These are phyloP conservation scores for Callorhinus ursinus DNA, from an alignment of 2,113 vertebrate genomes.

Conservation along the genomic window DNA sequence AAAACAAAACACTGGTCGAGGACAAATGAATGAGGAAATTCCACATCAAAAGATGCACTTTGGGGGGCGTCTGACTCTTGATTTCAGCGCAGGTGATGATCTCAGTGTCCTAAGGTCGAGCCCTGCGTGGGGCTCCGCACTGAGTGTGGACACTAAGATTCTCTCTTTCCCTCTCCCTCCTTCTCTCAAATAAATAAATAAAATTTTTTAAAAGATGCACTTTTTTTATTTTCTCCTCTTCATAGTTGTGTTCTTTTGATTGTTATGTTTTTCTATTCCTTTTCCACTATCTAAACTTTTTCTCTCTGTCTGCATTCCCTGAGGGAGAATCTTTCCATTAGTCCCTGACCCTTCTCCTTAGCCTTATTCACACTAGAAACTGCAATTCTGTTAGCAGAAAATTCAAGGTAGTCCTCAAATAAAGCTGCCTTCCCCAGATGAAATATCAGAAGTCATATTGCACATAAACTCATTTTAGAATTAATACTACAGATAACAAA, in stretches of 20 bases:
- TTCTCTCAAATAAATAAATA: background rate
- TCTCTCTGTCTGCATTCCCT: background rate
- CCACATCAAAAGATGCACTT: background rate
- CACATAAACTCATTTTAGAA: background rate
- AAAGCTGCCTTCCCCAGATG: background rate
- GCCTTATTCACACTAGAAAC: background rate
- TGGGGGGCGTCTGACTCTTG: background rate
- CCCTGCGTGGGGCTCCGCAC: background rate
- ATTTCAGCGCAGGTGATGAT: background rate
- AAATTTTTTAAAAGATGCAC: background rate
- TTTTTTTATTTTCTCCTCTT: background rate
- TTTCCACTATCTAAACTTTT: background rate
- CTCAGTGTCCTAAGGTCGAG: background rate
- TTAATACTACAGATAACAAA: slow-evolving; percentile 10
- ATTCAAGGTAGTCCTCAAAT: background rate
- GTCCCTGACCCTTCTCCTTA: background rate
- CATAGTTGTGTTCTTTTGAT: background rate
- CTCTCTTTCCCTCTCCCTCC: background rate
- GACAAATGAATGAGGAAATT: background rate
- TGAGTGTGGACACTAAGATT: background rate
- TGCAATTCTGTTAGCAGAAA: slow-evolving; percentile 31
- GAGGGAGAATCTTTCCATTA: background rate
- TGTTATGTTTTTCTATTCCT: background rate
- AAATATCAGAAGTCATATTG: background rate
- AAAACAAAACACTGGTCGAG: background rate